phyloP scores from a whole-genome alignment of 2,888 invertebrate species.

The Magallana nippona region DNA sequence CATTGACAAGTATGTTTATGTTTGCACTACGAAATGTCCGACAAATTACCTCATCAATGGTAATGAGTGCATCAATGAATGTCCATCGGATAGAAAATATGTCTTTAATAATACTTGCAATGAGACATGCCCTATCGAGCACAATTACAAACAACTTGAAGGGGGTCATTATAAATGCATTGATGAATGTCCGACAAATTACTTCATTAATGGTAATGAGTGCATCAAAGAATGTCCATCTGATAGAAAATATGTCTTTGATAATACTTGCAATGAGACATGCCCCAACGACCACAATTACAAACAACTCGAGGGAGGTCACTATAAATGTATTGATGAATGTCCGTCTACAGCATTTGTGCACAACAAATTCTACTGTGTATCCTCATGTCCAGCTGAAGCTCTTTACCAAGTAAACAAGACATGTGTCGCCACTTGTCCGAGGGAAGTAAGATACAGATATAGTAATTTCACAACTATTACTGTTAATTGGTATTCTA shows the following conservation, averaged over 20 bases:
- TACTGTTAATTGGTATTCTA: not conserved
- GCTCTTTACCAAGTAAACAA: conserved; percentile 3
- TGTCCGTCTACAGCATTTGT: not conserved
- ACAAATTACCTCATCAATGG: not conserved
- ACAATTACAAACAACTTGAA: not conserved
- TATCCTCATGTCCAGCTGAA: not conserved
- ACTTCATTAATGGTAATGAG: not conserved
- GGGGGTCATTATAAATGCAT: conserved; percentile 2
- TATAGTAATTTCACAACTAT: not conserved
- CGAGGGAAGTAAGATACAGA: not conserved
- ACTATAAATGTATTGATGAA: not conserved
- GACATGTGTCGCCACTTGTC: not conserved
- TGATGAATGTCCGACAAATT: not conserved
- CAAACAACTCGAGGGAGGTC: not conserved
- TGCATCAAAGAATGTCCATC: not conserved
- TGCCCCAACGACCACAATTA: not conserved
- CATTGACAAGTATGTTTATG: no score
- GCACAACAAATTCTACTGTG: not conserved
- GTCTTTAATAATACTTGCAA: conserved; percentile 6
- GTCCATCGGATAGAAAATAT: not conserved
- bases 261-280: not conserved
- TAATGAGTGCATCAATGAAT: not conserved
- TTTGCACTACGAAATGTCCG: not conserved
- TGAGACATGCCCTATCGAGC: not conserved
- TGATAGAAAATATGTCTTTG: not conserved